A percentile compares a stretch with the other conserved stretches of the same genome.
phyloP scores from a whole-genome alignment of 1,140 invertebrate species.

The Sycobia sp. region DNA sequence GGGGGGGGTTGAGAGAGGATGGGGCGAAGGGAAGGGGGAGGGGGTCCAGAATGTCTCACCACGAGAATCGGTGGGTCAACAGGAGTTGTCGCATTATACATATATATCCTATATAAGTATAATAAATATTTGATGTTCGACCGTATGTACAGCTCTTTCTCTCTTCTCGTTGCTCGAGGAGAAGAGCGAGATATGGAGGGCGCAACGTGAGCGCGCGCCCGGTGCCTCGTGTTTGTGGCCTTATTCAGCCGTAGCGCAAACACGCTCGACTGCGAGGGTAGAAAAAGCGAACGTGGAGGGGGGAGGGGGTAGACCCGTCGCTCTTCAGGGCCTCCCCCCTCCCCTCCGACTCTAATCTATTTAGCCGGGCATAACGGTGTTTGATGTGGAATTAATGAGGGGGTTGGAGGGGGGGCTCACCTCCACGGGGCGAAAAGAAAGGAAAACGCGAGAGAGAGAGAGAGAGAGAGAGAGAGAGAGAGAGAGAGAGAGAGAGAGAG shows the following conservation, averaged over 20 bases:
- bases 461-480: background rate
- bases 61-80: constrained; percentile 12
- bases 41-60: no score
- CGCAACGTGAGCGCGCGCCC: constrained; percentile 2
- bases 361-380: constrained; percentile 60
- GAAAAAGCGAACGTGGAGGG: constrained; percentile 7
- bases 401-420: constrained; percentile 1
- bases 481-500: constrained; percentile 13
- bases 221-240: background rate
- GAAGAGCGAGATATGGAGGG: no score
- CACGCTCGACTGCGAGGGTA: background rate
- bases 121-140: constrained; percentile 31
- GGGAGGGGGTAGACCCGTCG: background rate
- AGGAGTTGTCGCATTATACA: constrained; percentile 1
- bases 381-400: constrained; percentile 64
- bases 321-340: background rate
- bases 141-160: no score
- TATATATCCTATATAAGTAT: constrained; percentile 14
- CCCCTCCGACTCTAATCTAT: constrained; percentile 57
- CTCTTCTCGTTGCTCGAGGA: no score
- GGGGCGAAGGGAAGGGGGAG: no score
- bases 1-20: no score
- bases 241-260: constrained; percentile 18
- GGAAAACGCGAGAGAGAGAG: background rate
- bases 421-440: background rate